These are phyloP conservation scores for Vimba vimba DNA, from an alignment of 2,113 vertebrate genomes.

Conservation along the genomic window DNA sequence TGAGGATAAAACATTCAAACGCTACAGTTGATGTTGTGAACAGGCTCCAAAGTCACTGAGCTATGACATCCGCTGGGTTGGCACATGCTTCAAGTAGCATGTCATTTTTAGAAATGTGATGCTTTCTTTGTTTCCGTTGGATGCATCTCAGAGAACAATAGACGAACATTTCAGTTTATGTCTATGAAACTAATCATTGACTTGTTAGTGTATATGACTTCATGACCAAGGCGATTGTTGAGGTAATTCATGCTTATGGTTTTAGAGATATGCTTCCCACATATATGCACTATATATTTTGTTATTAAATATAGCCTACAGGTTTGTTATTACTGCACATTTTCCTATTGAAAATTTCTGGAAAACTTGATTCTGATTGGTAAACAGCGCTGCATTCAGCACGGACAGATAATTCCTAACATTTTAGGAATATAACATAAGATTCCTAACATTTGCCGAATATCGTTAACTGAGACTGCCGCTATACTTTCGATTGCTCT, in stretches of 20 bases:
- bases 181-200: not conserved
- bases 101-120: slow-evolving; percentile 22
- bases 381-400: too few relatives aligned
- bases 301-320: not conserved
- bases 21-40: slow-evolving; percentile 30
- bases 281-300: slow-evolving; percentile 5
- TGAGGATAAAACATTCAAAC: slow-evolving; percentile 44
- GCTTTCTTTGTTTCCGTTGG: slow-evolving; percentile 19
- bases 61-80: slow-evolving; percentile 41
- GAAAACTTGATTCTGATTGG: too few relatives aligned
- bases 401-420: too few relatives aligned
- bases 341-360: too few relatives aligned
- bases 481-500: too few relatives aligned
- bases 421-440: too few relatives aligned
- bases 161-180: not conserved
- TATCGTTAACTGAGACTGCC: too few relatives aligned
- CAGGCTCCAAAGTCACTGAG: slow-evolving; percentile 43
- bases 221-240: not conserved
- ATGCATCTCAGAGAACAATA: not conserved
- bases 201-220: not conserved
- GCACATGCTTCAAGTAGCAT: slow-evolving; percentile 6
- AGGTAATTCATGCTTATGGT: not conserved
- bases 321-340: too few relatives aligned
- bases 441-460: too few relatives aligned
- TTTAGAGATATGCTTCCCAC: not conserved